phyloP scores from a whole-genome alignment of 2,797 vertebrate species.

The Todus mexicanus region DNA sequence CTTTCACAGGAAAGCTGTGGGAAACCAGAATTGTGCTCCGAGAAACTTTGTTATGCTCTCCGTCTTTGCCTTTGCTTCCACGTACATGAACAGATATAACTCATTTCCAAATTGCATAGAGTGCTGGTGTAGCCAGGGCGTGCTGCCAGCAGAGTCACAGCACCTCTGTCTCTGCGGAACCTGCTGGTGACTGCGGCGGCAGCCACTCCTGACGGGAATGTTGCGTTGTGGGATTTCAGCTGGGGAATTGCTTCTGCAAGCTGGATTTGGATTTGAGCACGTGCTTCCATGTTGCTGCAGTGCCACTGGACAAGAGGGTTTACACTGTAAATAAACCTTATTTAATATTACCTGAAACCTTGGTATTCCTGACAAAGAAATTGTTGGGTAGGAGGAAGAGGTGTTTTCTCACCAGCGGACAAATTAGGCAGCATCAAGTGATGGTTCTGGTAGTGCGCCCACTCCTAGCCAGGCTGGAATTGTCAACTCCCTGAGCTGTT shows the following conservation, averaged over 20 bases:
- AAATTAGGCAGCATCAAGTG: neutral
- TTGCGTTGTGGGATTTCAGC: neutral
- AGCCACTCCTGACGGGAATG: neutral
- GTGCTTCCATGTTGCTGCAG: neutral
- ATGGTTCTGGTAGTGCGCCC: neutral
- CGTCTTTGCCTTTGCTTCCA: neutral
- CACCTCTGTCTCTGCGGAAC: accelerated
- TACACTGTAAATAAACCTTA: neutral
- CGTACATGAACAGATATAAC: accelerated
- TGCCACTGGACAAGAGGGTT: neutral
- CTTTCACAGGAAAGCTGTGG: neutral
- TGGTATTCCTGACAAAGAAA: neutral
- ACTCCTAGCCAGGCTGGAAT: neutral
- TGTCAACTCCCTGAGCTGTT: neutral
- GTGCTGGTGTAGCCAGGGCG: accelerated
- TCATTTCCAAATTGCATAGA: neutral
- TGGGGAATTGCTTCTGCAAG: neutral
- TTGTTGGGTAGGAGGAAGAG: neutral
- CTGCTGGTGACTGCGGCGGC: accelerated
- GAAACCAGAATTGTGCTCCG: neutral
- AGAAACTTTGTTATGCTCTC: neutral
- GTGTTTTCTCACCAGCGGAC: neutral
- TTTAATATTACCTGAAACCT: too few relatives aligned
- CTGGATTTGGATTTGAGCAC: neutral
- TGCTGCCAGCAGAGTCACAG: accelerated